Percentiles rank a stretch among this genome's conserved stretches.
Evolutionary conservation across 2,797 vertebrate species (phyloP).

Genomic region (Enteromius radiatus): DNA sequence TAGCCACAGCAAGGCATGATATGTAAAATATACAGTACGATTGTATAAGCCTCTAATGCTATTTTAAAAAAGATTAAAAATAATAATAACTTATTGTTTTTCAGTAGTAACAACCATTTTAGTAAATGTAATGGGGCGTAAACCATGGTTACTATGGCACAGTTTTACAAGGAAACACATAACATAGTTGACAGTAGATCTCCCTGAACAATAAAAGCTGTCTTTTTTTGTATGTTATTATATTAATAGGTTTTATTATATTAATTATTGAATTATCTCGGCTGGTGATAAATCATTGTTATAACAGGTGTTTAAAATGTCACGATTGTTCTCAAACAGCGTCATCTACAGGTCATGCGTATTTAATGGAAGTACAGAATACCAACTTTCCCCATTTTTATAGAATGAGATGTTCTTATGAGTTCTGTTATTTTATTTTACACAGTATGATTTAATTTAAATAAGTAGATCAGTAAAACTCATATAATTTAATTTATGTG

Average conservation of each 20-base stretch:
- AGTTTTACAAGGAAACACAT: neutral
- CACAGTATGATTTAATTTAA: neutral
- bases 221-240: neutral
- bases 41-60: neutral
- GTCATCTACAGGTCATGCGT: neutral
- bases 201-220: neutral
- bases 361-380: neutral
- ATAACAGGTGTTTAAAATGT: slow-evolving; percentile 11
- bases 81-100: neutral
- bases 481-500: neutral
- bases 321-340: neutral
- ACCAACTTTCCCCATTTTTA: neutral
- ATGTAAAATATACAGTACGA: neutral
- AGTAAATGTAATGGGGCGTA: neutral
- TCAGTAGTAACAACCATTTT: neutral
- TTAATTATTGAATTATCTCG: neutral
- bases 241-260: neutral
- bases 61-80: neutral
- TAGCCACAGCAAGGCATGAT: neutral
- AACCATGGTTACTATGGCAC: neutral
- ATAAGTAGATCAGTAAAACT: neutral
- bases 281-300: neutral
- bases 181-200: neutral
- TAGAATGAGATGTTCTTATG: neutral
- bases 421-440: neutral